A percentile compares a stretch with the other conserved stretches of the same genome.
These are phyloP conservation scores for Diplogasteroides magnus DNA, from an alignment of 1,140 invertebrate species.

Conservation along the genomic window DNA sequence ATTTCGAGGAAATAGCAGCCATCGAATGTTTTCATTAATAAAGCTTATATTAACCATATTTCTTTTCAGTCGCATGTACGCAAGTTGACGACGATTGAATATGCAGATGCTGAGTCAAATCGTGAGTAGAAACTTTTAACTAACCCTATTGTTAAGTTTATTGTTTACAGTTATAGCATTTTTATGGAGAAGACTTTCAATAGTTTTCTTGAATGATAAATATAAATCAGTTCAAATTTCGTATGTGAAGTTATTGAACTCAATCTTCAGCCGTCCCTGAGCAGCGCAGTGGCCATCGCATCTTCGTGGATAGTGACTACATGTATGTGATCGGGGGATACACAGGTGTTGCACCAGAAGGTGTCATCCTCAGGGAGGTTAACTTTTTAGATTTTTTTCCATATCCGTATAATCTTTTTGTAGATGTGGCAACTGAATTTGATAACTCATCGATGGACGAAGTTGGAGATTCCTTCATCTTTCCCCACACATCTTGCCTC, in stretches of 20 bases:
- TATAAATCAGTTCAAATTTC: no score
- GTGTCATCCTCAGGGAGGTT: constrained; percentile 3
- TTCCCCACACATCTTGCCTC: constrained; percentile 20
- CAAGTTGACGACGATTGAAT: no score
- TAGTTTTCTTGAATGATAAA: no score
- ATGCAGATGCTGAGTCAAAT: no score
- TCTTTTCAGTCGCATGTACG: neutral
- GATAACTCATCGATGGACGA: constrained; percentile 9
- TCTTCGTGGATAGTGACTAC: constrained; percentile 21
- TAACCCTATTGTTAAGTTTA: no score
- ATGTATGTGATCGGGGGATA: constrained; percentile 22
- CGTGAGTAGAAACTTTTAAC: no score
- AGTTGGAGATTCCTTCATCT: neutral
- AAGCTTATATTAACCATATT: neutral
- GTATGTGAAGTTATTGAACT: no score
- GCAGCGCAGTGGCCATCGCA: constrained; percentile 20
- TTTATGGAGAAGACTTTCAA: no score
- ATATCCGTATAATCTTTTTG: neutral
- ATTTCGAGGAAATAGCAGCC: no score
- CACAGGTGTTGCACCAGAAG: neutral
- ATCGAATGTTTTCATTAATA: no score
- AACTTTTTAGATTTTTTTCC: neutral
- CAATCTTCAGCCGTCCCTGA: no score
- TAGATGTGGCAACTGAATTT: constrained; percentile 19
- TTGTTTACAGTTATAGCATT: no score